Evolutionary conservation across 2,797 vertebrate species (phyloP), one percentile per base, ranked within the genome.

Genomic region (Meriones psammophilus): DNA sequence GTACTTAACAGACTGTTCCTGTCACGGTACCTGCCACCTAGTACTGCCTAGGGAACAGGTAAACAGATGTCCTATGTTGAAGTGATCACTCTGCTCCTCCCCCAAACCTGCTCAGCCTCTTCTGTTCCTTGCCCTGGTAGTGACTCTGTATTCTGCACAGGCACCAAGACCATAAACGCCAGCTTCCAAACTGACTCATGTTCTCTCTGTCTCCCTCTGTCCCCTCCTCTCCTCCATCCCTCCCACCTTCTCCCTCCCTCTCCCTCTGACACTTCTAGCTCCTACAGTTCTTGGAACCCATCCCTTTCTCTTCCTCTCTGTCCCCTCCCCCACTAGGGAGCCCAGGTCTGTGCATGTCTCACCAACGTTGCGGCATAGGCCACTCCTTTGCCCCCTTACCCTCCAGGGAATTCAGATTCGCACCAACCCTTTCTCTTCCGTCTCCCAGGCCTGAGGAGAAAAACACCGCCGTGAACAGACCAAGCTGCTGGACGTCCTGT

Each of bases 121-220:
- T 71, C 39, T 46, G 71, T 87, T 96, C 96, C 91, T 74, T 94
- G 74, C 58, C 66, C 66, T 78, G 64, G 42, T 50, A 54, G 71
- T 78, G 84, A 93, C 77, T 42, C 77, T 42, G 42, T 26, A 4
- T 9, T 92, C 84, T 62, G 77, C 89, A 76, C 14, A 33, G 84
- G 22, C 42, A 60, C 85, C 62, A 90, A 36, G 8, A 15, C 88
- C n/a, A 28, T 87, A 83, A 76, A 83, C 73, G 66, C 50, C 69
- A 73, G 39, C 74, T 94, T 64, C 56, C 10, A 8, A 73, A 39
- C n/a, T 42, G n/a, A 92, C 18, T 80, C 68, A 46, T 62, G 20
- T 26, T 3, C 18, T 26, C 39, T 30, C 20, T 26, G 17, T 81
- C 42, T 50, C 14, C 12, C 8, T 5, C 15, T 14, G 58, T 4